Conservation (phyloP, 2,888 invertebrate genomes). For the Megastigmus dorsalis region DNA sequence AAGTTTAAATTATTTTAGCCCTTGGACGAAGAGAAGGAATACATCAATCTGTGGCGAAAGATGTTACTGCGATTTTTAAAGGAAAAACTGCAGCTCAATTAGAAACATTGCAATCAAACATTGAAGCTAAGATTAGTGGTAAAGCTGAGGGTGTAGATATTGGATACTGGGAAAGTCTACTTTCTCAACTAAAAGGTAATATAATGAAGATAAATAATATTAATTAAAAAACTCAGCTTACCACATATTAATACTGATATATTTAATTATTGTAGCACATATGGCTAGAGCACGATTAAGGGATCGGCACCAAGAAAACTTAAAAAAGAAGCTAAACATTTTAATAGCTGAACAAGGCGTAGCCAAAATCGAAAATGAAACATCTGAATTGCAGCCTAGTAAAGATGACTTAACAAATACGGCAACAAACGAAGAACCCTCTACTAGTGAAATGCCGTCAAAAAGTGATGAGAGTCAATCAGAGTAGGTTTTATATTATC, state of each 20-base stretch:
- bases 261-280: slow-evolving; percentile 80
- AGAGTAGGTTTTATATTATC: slow-evolving; percentile 60
- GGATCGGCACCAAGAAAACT: slow-evolving; percentile 93
- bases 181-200: slow-evolving; percentile 91
- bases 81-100: slow-evolving; percentile 94
- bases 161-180: slow-evolving; percentile 97
- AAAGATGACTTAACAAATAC: slow-evolving; percentile 67
- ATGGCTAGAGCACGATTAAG: slow-evolving; percentile 93
- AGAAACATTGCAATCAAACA: slow-evolving; percentile 87
- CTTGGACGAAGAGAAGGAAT: slow-evolving; percentile 85
- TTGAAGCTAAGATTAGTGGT: slow-evolving; percentile 89
- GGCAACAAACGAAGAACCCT: slow-evolving; percentile 65
- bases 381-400: slow-evolving; percentile 42
- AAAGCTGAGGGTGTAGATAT: slow-evolving; percentile 94
- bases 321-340: slow-evolving; percentile 90
- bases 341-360: slow-evolving; percentile 91
- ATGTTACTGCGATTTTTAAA: slow-evolving; percentile 92
- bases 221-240: too few species aligned
- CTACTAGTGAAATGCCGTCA: slow-evolving; percentile 55
- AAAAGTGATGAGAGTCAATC: slow-evolving; percentile 72
- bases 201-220: too few species aligned
- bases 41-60: slow-evolving; percentile 92
- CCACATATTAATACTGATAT: too few species aligned
- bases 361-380: slow-evolving; percentile 70
- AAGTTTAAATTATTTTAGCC: slow-evolving; percentile 64